Percentiles rank a stretch among this genome's conserved stretches.
Evolutionary conservation across 1,140 invertebrate species (phyloP).

Genomic region (Diorhabda elongata): DNA sequence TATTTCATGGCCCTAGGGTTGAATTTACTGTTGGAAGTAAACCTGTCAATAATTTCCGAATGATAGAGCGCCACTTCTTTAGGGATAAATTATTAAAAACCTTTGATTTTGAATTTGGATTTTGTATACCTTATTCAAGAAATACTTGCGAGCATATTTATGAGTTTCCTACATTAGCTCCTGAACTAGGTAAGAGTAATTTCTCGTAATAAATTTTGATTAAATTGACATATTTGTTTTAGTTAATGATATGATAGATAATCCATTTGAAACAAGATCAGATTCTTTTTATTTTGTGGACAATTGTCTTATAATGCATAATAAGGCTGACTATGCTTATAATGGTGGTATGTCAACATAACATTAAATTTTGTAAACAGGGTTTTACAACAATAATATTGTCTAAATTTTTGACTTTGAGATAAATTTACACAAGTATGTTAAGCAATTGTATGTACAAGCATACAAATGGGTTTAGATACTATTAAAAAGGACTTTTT

Average conservation of each 20-base stretch:
- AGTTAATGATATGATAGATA: constrained; percentile 95
- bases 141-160: constrained; percentile 99
- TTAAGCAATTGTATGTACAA: neutral
- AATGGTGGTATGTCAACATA: constrained; percentile 63
- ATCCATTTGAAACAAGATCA: constrained; percentile 94
- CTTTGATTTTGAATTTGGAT: constrained; percentile 99
- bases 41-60: constrained; percentile 92
- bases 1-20: constrained; percentile 59
- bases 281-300: constrained; percentile 99
- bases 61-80: constrained; percentile 98
- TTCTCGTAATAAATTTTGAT: neutral
- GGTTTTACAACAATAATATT: constrained; percentile 20
- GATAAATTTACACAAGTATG: constrained; percentile 9
- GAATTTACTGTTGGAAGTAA: constrained; percentile 93
- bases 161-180: constrained; percentile 87
- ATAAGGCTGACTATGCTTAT: constrained; percentile 97
- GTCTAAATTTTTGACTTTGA: constrained; percentile 10
- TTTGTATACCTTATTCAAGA: constrained; percentile 95
- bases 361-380: constrained; percentile 24
- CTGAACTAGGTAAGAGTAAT: constrained; percentile 69
- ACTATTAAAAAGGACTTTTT: constrained; percentile 1
- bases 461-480: neutral
- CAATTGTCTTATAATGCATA: constrained; percentile 96
- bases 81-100: constrained; percentile 90
- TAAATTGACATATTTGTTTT: constrained; percentile 44